Evolutionary conservation across 2,113 vertebrate genomes (phyloP).

Genomic region (Corydoras sp.): DNA sequence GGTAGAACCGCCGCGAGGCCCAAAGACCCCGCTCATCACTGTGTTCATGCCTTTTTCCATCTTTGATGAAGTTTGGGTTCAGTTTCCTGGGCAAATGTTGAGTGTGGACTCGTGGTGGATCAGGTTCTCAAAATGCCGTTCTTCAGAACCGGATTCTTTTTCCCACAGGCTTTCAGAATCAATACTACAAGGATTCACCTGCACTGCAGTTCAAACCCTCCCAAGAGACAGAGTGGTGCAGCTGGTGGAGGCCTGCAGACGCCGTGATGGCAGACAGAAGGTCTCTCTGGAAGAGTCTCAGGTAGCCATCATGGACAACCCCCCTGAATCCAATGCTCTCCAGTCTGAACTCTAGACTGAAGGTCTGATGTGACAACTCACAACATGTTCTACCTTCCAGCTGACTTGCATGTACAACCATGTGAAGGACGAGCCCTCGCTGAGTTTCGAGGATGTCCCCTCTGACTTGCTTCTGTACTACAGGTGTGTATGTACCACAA

Average conservation of each 20-base stretch:
- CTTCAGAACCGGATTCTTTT: not conserved
- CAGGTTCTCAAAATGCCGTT: not conserved
- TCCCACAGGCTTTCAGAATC: constrained; percentile 49
- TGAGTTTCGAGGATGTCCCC: constrained; percentile 53
- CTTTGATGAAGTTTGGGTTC: too few relatives aligned
- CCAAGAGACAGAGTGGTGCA: not conserved
- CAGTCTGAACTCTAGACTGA: too few relatives aligned
- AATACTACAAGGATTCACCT: constrained; percentile 60
- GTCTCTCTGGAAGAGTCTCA: constrained; percentile 44
- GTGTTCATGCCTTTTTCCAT: too few relatives aligned
- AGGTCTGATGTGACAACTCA: not conserved
- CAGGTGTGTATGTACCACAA: constrained; percentile 49
- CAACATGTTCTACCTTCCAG: constrained; percentile 40
- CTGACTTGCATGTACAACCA: constrained; percentile 62
- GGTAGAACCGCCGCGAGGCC: too few relatives aligned
- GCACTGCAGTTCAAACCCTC: constrained; percentile 34
- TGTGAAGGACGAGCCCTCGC: constrained; percentile 25
- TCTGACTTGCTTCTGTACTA: constrained; percentile 62
- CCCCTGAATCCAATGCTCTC: too few relatives aligned
- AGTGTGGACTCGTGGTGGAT: too few relatives aligned
- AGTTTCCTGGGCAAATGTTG: too few relatives aligned
- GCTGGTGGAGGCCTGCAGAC: constrained; percentile 46
- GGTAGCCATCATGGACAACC: constrained; percentile 1
- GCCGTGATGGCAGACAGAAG: constrained; percentile 31
- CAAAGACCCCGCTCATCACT: too few relatives aligned